Evolutionary conservation across 2,888 invertebrate species (phyloP), one percentile per base, ranked within the genome.

Genomic region (Cephus pulcher): DNA sequence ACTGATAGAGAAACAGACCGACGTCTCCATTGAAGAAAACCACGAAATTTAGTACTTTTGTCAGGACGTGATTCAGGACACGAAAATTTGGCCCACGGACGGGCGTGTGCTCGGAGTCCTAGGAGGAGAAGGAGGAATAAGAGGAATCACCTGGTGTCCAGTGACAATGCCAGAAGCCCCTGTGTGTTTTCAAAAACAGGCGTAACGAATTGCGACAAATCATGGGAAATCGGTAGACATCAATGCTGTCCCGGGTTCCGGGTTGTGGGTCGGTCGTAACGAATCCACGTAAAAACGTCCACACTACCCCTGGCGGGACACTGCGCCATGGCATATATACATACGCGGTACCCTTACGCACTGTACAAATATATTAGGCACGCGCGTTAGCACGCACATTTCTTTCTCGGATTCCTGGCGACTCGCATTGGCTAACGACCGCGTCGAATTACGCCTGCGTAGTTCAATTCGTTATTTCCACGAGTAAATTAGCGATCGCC

Each of bases 171-270:
- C 76, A 35, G 73, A 71, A 78, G 79, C 81, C 83, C 82, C 83
- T 78, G 81, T 86, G 85, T 86, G 84, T 86, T 84, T 83, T 83
- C 84, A 84, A 88, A 40, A 87, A 88, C 85, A 87, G 85, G 83
- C 87, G 81, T 82, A 83, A 83, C 85, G 82, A 88, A 86, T 89
- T 78, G 82, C 87, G 84, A 87, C 89, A 89, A 88, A 89, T 89
- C 86, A 86, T 83, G 80, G 37, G 80, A 70, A 34, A 76, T 76
- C 71, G 23, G 35, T 76, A 4, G 40, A 40, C 78, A 80, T 79
- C 85, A 81, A 86, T 84, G 80, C 15, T 6, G 1, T 40, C 15
- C 40, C 15, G 40, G 40, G 40, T 40, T 40, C 40, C 40, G 40
- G 40, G 40, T 40, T 15, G 40, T 15, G 15, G 40, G 40, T 15